Base-by-base conservation (phyloP, 2,888 invertebrate species). In the Lacanobia wlatinum region DNA sequence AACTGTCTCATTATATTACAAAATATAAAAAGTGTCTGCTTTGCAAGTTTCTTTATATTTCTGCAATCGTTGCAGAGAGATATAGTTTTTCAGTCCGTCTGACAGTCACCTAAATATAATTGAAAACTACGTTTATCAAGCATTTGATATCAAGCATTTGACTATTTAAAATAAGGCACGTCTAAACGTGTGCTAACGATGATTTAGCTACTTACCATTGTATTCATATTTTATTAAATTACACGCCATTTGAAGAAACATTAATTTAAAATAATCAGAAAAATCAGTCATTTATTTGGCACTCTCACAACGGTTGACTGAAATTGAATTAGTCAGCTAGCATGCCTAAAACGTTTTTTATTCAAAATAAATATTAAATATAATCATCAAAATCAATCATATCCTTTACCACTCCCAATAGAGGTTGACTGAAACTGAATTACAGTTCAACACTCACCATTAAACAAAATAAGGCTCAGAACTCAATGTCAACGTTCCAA, bases 401-500 rank as follows among this genome's bases (percentile, higher is more conserved):
- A n/a, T 56, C 12, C 18, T 8, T 4, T 2, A 5, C 0, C 14
- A 48, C 8, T 16, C 0, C 4, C 0, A 18, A 40, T 28, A 7
- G 0, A 58, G 9, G 12, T 21, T 14, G 6, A 4, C 14, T 50
- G 9, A 16, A 59, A 34, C 34, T 21, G 12, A 43, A 69, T 68
- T 16, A 50, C 56, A 38, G 28, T 76, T 70, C n/a, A 12, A 40
- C 48, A 48, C 21, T 43, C 28, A 16, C 12, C 28, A 9, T 77
- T 23, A 53, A 78, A 34, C 46, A 38, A 40, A 12, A 62, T 38
- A 59, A 12, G n/a, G 7, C 48, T 23, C 12, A 43, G 10, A 12
- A 14, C 43, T 46, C 80, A 81, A 67, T 63, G 50, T 63, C 62
- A 62, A 40, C 52, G 60, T 48, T 52, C 58, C 34, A 63, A 34